phyloP scores from a whole-genome alignment of 2,113 vertebrate genomes.

The Argyrosomus japonicus region DNA sequence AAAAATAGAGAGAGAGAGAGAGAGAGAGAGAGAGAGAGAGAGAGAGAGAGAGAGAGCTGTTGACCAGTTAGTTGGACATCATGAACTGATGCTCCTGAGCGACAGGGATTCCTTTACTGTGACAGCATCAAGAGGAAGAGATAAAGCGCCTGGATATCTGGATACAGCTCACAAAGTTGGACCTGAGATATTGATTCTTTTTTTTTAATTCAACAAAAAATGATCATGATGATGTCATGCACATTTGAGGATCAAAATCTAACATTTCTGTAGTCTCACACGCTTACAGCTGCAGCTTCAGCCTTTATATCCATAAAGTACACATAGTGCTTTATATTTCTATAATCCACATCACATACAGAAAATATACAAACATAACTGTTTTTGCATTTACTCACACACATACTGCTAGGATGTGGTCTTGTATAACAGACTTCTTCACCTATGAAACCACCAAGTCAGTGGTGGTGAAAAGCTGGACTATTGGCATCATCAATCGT shows the following conservation, averaged over 20 bases:
- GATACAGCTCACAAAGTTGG: not conserved
- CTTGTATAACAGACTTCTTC: conserved; percentile 90
- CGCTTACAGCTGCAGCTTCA: not conserved
- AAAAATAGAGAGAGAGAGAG: no score
- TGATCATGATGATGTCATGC: not conserved
- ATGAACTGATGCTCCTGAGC: not conserved
- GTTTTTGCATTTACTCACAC: not conserved
- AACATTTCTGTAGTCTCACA: not conserved
- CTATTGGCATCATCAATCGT: conserved; percentile 93
- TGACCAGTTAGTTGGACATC: not conserved
- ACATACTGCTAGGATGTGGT: conserved; percentile 79
- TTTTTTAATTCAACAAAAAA: not conserved
- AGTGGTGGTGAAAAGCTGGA: conserved; percentile 97
- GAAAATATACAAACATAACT: not conserved
- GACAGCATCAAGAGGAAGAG: not conserved
- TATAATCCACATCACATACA: not conserved
- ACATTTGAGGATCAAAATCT: not conserved
- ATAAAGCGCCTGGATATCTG: not conserved
- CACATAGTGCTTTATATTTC: not conserved
- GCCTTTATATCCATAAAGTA: not conserved
- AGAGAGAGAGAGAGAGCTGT: not conserved
- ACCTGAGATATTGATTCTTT: not conserved
- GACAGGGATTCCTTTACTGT: not conserved
- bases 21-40: not conserved
- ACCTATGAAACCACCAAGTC: conserved; percentile 96